Base-by-base conservation (phyloP, 1,140 invertebrate species). In the Solenopsis invicta region DNA sequence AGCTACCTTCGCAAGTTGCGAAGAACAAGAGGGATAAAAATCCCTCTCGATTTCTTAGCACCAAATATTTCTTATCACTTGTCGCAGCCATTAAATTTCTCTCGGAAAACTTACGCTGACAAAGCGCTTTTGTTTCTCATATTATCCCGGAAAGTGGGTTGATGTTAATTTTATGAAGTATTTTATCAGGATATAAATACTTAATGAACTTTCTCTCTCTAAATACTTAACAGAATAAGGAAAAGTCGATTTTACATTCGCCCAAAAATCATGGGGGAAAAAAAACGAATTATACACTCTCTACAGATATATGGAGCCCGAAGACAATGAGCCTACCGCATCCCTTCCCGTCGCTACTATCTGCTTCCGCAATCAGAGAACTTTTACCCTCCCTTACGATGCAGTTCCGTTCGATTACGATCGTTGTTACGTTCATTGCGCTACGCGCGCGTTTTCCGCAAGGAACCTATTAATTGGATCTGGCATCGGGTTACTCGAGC, bases 381-480 rank as follows among this genome's bases (percentile, higher is more conserved):
- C 80, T 85, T 81, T 74, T 75, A 54, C 50, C 80, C 82, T 62
- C 64, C 45, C 72, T 84, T 84, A 59, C 75, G 86, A 84, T 72
- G 78, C 81, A 64, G 62, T 91, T 89, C 84, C 88, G 66, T 76
- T 72, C 61, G 85, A 85, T 87, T 76, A 86, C 75, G 88, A 66
- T 87, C 91, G 90, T 92, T 91, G 89, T 87, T 91, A 86, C 87
- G 64, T 87, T 78, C 64, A 80, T 64, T 64, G 84, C 80, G 72
- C 78, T 84, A 74, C 64, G 50, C 86, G 87, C 59, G 61, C 71
- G 72, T 66, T 86, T 84, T 91, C 85, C 69, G 71, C 54, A 69
- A 89, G 88, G 77, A 91, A 85, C 86, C 89, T 87, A 88, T 92
- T 92, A 92, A 92, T 92, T 92, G 90, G 90, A 91, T 88, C 87